Percentiles rank a stretch among this genome's conserved stretches.
phyloP scores from a whole-genome alignment of 2,797 vertebrate species.

The Danionella dracula region DNA sequence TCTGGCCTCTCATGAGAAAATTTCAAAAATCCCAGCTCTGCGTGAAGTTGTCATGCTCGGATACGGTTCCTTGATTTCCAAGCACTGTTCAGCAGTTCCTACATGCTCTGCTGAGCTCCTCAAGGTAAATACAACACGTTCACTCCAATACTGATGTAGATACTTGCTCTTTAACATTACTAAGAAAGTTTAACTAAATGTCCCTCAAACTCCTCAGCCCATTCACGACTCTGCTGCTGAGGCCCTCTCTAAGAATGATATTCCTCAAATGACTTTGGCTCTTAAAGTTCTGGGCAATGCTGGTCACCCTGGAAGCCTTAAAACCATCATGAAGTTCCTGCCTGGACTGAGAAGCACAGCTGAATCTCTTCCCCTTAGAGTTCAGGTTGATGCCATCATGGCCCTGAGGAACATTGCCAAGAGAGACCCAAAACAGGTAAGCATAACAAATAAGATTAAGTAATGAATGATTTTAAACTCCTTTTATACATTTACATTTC shows the following conservation, averaged over 20 bases:
- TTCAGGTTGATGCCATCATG: slow-evolving; percentile 63
- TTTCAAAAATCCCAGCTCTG: slow-evolving; percentile 53
- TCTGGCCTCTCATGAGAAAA: slow-evolving; percentile 25
- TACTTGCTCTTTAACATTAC: neutral
- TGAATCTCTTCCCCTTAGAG: slow-evolving; percentile 49
- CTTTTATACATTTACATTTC: neutral
- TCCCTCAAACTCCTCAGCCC: slow-evolving; percentile 51
- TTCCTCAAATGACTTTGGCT: slow-evolving; percentile 48
- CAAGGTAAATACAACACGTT: slow-evolving; percentile 56
- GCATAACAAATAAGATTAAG: neutral
- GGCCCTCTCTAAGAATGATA: slow-evolving; percentile 48
- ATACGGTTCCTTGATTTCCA: slow-evolving; percentile 74
- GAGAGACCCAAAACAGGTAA: slow-evolving; percentile 58
- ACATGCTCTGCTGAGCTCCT: slow-evolving; percentile 67
- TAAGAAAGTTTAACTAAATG: neutral
- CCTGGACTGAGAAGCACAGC: slow-evolving; percentile 60
- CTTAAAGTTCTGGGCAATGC: slow-evolving; percentile 75
- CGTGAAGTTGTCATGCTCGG: slow-evolving; percentile 68
- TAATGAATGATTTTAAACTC: too few species aligned
- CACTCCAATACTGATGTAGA: too few species aligned
- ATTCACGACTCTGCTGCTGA: slow-evolving; percentile 55
- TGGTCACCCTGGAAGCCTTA: slow-evolving; percentile 69
- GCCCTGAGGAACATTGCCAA: slow-evolving; percentile 71
- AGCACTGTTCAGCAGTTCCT: slow-evolving; percentile 63
- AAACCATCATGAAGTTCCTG: slow-evolving; percentile 70